Conservation (phyloP, 2,113 vertebrate species). For the Erinaceus europaeus region DNA sequence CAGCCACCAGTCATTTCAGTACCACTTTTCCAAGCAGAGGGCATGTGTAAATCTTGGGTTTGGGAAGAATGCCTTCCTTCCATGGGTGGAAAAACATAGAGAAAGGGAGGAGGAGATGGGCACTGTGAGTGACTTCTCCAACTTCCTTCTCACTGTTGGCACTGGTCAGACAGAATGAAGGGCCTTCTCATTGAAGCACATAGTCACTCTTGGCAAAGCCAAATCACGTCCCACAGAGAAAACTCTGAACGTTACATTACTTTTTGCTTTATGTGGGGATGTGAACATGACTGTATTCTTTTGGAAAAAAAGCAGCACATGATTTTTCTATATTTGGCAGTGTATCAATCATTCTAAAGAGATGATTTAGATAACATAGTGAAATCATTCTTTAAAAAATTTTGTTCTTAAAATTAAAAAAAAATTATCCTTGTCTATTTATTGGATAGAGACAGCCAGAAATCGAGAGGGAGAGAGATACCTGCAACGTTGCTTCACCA, state of each 20-base stretch:
- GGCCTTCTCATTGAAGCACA: not conserved
- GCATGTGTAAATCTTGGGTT: not conserved
- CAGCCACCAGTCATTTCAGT: not conserved
- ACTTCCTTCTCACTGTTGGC: not conserved
- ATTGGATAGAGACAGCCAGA: no score
- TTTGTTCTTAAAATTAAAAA: no score
- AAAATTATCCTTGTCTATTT: no score
- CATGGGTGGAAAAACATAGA: no score
- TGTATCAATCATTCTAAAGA: not conserved
- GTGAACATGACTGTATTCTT: not conserved
- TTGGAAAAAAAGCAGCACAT: not conserved
- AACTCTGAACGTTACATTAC: not conserved
- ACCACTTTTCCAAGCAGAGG: not conserved
- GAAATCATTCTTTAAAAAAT: slow-evolving; percentile 9
- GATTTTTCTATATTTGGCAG: not conserved
- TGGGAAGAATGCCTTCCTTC: not conserved
- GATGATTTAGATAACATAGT: not conserved
- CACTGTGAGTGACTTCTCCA: not conserved
- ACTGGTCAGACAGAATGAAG: not conserved
- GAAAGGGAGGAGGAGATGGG: not conserved
- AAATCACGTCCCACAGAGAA: not conserved
- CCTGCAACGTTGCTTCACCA: no score
- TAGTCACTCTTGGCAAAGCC: not conserved
- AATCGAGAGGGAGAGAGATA: no score
- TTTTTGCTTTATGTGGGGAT: not conserved